Evolutionary conservation across 2,113 vertebrate genomes (phyloP), one percentile per base, ranked within the genome.

Genomic region (Eleginops maclovinus): DNA sequence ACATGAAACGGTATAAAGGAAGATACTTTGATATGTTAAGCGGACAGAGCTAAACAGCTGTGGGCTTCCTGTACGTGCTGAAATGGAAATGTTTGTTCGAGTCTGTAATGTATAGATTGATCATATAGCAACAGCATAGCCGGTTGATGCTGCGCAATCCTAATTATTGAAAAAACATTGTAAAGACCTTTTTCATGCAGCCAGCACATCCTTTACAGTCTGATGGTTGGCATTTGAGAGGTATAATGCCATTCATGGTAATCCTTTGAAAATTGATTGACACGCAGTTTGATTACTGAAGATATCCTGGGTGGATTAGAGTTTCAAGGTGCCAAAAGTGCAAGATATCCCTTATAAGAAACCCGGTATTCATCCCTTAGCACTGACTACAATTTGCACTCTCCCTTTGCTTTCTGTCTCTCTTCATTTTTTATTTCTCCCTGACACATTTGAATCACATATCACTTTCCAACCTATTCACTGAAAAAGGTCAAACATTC

Each of bases 401-500:
- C 55, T 76, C 24, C 54, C 55, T 58, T 87, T 69, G 82, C 75
- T 71, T 84, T 77, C 60, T 10, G 2, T 46, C 61, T 44, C 75
- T 40, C 58, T 43, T 62, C 62, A 43, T 70, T 75, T 75, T 65
- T 61, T 15, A 17, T 21, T 50, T 67, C 77, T 81, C 69, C 74
- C 79, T 87, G 85, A 81, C 90, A 87, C 85, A 85, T 84, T 84
- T 87, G 76, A 93, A 89, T 93, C 84, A 87, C 85, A 92, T 81
- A 88, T 92, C 91, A 88, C 87, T 91, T 94, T 93, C 80, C 87
- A 83, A 87, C 87, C 87, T 70, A 67, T 87, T 72, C 80, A 63
- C 81, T 17, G 78, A 79, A 86, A 94, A 94, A 94, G 93, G 94
- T 95, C 94, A 94, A 87, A 90, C 83, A 82, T 89, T 82, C 77